phyloP scores from a whole-genome alignment of 2,797 vertebrate species.

The Phoebastria nigripes region DNA sequence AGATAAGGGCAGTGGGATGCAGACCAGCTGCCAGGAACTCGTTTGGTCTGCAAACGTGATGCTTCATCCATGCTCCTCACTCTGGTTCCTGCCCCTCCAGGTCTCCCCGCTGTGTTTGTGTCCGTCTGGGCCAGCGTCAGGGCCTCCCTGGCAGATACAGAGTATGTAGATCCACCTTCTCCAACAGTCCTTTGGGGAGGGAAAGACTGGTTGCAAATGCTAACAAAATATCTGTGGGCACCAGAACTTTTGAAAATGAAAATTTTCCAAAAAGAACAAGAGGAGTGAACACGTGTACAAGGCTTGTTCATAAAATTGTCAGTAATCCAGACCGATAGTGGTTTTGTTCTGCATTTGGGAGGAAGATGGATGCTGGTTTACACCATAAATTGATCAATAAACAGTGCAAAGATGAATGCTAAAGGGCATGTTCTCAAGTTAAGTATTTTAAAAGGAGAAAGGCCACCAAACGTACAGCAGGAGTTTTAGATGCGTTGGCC shows the following conservation, averaged over 20 bases:
- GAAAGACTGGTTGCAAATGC: neutral
- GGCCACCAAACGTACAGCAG: neutral
- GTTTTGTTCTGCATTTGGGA: neutral
- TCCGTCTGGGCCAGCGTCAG: constrained; percentile 89
- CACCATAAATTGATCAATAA: neutral
- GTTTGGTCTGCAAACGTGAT: neutral
- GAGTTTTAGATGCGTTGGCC: neutral
- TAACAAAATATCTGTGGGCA: neutral
- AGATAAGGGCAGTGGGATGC: neutral
- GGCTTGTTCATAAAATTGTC: neutral
- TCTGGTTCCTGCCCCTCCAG: constrained; percentile 59
- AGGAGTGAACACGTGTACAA: accelerated
- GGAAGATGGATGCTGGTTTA: neutral
- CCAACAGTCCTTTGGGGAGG: neutral
- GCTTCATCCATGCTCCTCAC: neutral
- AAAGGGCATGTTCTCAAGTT: neutral
- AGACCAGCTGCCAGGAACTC: neutral
- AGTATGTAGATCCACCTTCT: constrained; percentile 78
- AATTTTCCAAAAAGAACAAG: neutral
- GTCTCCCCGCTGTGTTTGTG: constrained; percentile 89
- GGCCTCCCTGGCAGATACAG: constrained; percentile 88
- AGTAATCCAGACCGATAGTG: accelerated
- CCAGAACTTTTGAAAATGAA: neutral
- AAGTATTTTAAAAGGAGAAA: neutral
- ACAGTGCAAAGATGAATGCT: neutral